Evolutionary conservation across 92 coral and sea anemone genomes (phyloP), one percentile per base, ranked within the genome.

Genomic region (Siderastrea radians): DNA sequence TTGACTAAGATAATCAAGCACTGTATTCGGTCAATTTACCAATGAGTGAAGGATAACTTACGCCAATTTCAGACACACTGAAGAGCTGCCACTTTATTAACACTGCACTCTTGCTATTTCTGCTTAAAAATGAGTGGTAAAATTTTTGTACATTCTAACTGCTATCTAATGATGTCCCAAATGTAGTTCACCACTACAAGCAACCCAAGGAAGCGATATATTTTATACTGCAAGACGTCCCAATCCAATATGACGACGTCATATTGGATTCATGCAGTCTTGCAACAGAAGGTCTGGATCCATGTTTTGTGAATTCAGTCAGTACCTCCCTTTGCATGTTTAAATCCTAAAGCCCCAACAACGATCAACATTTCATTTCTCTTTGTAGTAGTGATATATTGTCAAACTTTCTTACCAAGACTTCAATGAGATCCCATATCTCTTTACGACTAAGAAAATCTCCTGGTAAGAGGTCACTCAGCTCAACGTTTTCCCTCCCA

Each of bases 401-500:
- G 17, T 63, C 38, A 13, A 19, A 13, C 68, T 3, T 15, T 45
- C 75, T 70, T 70, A 70, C 75, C 51, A 70, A 49, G 55, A 3
- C 6, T 44, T 46, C 55, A 49, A 75, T 53, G 49, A 75, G 60
- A 75, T 75, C 80, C 60, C 80, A 52, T 17, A 75, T 15, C 63
- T 75, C 65, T 65, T 75, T 75, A 2, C 64, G 61, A 45, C 45
- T 65, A 47, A 75, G 80, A 51, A 75, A 75, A 75, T 75, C 65
- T 11, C 55, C 55, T 75, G 80, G 80, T 38, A 75, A n/a, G 47
- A 75, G 65, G 63, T 75, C 80, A 51, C 26, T 17, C 15, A 75
- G 80, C 9, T 75, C 80, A 75, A 51, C 3, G 65, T 57, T 7
- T 75, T 75, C 38, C 80, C 80, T 75, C 64, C 80, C 50, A 75